These are phyloP conservation scores for Porites cylindrica DNA, from an alignment of 92 coral and sea anemone genomes.

Conservation along the genomic window DNA sequence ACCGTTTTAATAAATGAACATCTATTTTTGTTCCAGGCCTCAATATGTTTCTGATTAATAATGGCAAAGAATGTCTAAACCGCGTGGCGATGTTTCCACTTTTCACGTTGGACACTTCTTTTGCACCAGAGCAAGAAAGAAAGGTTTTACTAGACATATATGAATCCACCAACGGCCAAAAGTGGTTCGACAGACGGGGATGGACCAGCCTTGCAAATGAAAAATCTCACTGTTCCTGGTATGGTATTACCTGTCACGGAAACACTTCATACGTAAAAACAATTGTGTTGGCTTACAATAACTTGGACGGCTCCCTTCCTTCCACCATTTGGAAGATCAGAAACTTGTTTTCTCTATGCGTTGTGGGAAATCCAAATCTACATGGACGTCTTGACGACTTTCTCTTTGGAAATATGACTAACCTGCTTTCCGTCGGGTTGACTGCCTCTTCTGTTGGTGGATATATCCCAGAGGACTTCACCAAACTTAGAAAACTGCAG, in stretches of 20 bases:
- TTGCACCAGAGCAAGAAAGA: conserved; percentile 63
- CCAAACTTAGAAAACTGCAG: conserved; percentile 31
- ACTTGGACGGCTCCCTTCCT: conserved; percentile 64
- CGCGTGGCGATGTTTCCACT: neutral
- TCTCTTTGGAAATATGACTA: conserved; percentile 61
- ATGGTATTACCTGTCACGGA: conserved; percentile 55
- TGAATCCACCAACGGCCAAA: conserved; percentile 49
- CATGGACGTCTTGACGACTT: conserved; percentile 45
- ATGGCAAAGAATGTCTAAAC: conserved; percentile 37
- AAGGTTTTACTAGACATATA: conserved; percentile 59
- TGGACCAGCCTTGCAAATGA: conserved; percentile 41
- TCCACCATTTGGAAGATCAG: conserved; percentile 65
- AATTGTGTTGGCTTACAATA: conserved; percentile 50
- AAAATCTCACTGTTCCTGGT: conserved; percentile 66
- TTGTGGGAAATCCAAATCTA: conserved; percentile 33
- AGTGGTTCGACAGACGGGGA: conserved; percentile 40
- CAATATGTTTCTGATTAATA: neutral
- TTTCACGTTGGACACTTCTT: conserved; percentile 46
- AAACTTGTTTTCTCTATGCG: conserved; percentile 59
- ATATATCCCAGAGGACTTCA: conserved; percentile 40
- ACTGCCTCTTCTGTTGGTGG: conserved; percentile 32
- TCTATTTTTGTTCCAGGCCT: neutral
- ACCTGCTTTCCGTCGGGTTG: conserved; percentile 19
- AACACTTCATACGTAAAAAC: conserved; percentile 56
- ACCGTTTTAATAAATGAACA: no score